Percentiles rank a stretch among this genome's conserved stretches.
These are phyloP conservation scores for Toxotes lorentzi DNA, from an alignment of 2,797 vertebrate genomes.

Conservation along the genomic window DNA sequence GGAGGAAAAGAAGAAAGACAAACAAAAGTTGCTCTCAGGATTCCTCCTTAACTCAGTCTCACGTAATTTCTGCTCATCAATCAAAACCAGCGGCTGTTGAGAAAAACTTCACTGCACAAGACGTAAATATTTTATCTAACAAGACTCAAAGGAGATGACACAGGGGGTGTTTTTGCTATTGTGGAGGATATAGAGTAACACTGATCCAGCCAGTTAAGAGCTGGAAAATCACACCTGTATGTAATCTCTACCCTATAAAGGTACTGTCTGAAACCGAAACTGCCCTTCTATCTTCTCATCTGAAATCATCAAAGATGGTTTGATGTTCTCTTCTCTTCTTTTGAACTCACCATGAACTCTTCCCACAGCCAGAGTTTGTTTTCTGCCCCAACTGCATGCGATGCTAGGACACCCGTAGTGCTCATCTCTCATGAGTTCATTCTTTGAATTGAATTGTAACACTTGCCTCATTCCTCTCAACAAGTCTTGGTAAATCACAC, in stretches of 20 bases:
- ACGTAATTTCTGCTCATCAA: constrained; percentile 40
- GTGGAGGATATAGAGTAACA: constrained; percentile 52
- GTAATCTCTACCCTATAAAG: constrained; percentile 61
- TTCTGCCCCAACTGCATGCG: constrained; percentile 53
- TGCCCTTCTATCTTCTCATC: constrained; percentile 67
- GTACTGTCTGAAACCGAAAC: constrained; percentile 53
- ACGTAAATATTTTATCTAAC: constrained; percentile 40
- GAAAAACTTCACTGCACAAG: constrained; percentile 13
- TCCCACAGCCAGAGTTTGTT: constrained; percentile 62
- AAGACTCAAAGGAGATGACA: constrained; percentile 53
- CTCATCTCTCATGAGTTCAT: constrained; percentile 56
- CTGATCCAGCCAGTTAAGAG: constrained; percentile 43
- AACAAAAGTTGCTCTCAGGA: not conserved
- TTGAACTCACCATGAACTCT: constrained; percentile 72
- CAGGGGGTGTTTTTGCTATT: constrained; percentile 50
- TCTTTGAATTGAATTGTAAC: constrained; percentile 52
- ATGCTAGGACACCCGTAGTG: constrained; percentile 42
- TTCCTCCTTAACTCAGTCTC: not conserved
- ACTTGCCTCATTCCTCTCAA: constrained; percentile 54
- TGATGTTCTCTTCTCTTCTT: constrained; percentile 65
- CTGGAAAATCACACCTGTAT: constrained; percentile 61
- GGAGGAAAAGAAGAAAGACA: not conserved
- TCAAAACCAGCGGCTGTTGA: constrained; percentile 35
- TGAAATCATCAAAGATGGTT: constrained; percentile 73
- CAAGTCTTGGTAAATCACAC: constrained; percentile 9